phyloP scores from a whole-genome alignment of 2,888 invertebrate genomes.

The Hoplodrina ambigua region DNA sequence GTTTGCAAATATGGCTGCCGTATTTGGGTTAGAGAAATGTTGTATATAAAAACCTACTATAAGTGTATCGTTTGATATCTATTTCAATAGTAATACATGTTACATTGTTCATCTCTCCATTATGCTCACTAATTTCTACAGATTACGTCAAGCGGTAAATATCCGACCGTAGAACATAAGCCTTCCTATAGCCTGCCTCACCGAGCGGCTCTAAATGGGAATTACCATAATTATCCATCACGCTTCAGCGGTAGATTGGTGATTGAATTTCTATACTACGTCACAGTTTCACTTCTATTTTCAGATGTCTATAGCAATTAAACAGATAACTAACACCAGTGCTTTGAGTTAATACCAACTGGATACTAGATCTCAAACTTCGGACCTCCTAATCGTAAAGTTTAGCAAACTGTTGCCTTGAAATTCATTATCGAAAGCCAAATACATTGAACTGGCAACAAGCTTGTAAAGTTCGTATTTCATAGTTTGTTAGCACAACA shows the following conservation, averaged over 20 bases:
- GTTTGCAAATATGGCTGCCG: conserved; percentile 12
- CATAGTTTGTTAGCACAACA: conserved; percentile 47
- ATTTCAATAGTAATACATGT: not conserved
- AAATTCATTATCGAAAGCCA: conserved; percentile 48
- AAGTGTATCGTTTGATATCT: not conserved
- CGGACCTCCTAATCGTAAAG: conserved; percentile 34
- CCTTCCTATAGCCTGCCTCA: conserved; percentile 22
- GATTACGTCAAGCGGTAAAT: conserved; percentile 48
- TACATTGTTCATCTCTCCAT: not conserved
- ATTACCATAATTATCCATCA: conserved; percentile 54
- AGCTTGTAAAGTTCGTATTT: conserved; percentile 39
- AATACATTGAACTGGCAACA: conserved; percentile 45
- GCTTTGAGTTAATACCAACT: conserved; percentile 23
- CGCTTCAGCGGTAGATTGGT: conserved; percentile 36
- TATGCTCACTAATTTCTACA: conserved; percentile 25
- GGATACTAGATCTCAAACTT: conserved; percentile 35
- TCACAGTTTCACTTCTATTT: conserved; percentile 18
- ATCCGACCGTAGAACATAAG: conserved; percentile 35
- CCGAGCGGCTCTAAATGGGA: conserved; percentile 41
- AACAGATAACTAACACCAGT: conserved; percentile 15
- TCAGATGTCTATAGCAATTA: conserved; percentile 12
- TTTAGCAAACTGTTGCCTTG: conserved; percentile 46
- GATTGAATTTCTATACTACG: conserved; percentile 32
- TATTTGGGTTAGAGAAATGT: conserved; percentile 17
- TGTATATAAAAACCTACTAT: not conserved